Percentiles rank a stretch among this genome's conserved stretches.
Conservation (phyloP, 2,888 invertebrate species). For the Thymelicus acteon region DNA sequence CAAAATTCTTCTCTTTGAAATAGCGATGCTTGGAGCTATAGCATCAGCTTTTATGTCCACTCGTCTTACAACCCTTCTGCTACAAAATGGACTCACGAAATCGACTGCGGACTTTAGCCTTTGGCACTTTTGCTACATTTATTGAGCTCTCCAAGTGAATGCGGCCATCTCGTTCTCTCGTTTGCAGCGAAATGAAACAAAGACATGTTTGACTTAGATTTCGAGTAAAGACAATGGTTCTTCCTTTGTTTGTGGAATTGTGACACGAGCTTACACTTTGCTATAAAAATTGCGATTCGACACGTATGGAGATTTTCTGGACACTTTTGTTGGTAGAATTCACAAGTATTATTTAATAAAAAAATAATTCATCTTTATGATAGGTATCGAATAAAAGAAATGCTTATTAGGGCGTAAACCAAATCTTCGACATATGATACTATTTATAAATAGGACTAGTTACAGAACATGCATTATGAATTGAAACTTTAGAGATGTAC, state of each 20-base stretch:
- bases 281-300: not conserved
- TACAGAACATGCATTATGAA: too few species aligned
- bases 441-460: too few species aligned
- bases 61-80: slow-evolving; percentile 17
- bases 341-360: too few species aligned
- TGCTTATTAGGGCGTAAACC: too few species aligned
- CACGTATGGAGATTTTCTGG: not conserved
- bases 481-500: too few species aligned
- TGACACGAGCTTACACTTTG: not conserved
- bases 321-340: too few species aligned
- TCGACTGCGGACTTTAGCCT: slow-evolving; percentile 29
- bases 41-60: slow-evolving; percentile 25
- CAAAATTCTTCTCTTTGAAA: slow-evolving; percentile 15
- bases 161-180: slow-evolving; percentile 7
- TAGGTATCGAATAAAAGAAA: too few species aligned
- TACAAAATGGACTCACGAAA: slow-evolving; percentile 22
- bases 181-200: slow-evolving; percentile 1
- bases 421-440: too few species aligned
- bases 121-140: slow-evolving; percentile 28
- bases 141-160: slow-evolving; percentile 28
- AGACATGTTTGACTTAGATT: slow-evolving; percentile 24
- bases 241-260: slow-evolving; percentile 24
- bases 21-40: slow-evolving; percentile 19
- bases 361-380: too few species aligned
- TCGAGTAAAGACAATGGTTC: slow-evolving; percentile 20